A percentile compares a stretch with the other conserved stretches of the same genome.
Evolutionary conservation across 1,140 invertebrate species (phyloP).

Genomic region (Sminthurides bifidus): DNA sequence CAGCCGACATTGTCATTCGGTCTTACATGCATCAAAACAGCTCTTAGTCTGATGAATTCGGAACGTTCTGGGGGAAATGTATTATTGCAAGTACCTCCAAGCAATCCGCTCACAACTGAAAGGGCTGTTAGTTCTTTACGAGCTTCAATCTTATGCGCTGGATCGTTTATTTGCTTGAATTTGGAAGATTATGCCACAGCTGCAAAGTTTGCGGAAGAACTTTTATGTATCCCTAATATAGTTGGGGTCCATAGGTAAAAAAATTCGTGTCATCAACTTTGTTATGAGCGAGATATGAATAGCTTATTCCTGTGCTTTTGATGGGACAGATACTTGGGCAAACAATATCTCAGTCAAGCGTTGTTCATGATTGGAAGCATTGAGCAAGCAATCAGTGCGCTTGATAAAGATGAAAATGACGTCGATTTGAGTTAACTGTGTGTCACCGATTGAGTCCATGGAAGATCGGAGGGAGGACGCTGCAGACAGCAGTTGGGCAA

Average conservation of each 20-base stretch:
- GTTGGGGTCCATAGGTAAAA: constrained; percentile 15
- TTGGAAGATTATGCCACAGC: constrained; percentile 16
- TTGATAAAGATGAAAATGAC: constrained; percentile 8
- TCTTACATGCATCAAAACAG: constrained; percentile 73
- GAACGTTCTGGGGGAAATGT: no score
- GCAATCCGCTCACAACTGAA: constrained; percentile 16
- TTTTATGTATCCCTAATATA: constrained; percentile 11
- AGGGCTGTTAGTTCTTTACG: constrained; percentile 20
- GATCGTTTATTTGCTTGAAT: constrained; percentile 15
- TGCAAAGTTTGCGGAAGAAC: constrained; percentile 12
- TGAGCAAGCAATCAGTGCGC: neutral
- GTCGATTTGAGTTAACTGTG: constrained; percentile 2
- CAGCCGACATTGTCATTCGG: constrained; percentile 81
- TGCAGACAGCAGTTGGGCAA: neutral
- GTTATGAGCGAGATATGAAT: neutral
- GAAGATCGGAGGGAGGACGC: constrained; percentile 11
- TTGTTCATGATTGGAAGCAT: constrained; percentile 14
- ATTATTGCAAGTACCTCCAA: constrained; percentile 16
- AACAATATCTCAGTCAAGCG: constrained; percentile 23
- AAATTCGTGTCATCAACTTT: neutral
- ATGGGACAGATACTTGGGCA: constrained; percentile 20
- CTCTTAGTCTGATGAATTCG: constrained; percentile 49
- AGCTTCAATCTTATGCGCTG: constrained; percentile 22
- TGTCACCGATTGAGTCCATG: neutral
- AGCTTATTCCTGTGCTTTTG: neutral